phyloP scores from a whole-genome alignment of 2,888 invertebrate species.

The Oligia fasciuncula region DNA sequence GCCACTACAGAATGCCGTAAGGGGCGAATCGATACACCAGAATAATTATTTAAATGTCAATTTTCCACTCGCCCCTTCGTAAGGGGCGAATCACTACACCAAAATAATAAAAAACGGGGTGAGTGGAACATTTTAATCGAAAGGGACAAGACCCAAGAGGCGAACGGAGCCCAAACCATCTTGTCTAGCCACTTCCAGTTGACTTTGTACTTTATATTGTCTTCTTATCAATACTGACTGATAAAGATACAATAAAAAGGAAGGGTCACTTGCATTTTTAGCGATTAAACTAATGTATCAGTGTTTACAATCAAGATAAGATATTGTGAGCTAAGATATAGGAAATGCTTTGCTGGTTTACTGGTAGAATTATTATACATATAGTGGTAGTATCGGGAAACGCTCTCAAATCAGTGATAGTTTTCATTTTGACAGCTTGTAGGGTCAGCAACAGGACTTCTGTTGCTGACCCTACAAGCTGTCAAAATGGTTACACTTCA shows the following conservation, averaged over 20 bases:
- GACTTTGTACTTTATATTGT: conserved; percentile 18
- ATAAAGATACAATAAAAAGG: conserved; percentile 23
- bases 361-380: background rate
- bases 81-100: no score
- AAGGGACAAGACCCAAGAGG: no score
- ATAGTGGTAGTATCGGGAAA: background rate
- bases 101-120: no score
- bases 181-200: conserved; percentile 22
- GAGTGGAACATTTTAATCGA: no score
- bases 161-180: background rate
- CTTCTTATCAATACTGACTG: conserved; percentile 37
- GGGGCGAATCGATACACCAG: no score
- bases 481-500: background rate
- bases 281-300: conserved; percentile 35
- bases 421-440: background rate
- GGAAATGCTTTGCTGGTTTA: background rate
- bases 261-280: conserved; percentile 39
- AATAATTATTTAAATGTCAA: no score
- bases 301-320: conserved; percentile 53
- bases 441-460: background rate
- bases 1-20: background rate
- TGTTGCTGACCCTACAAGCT: no score
- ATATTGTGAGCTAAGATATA: conserved; percentile 9
- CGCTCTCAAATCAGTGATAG: background rate
- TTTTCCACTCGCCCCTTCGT: no score